A percentile compares a stretch with the other conserved stretches of the same genome.
These are phyloP conservation scores for Podotricha telesiphe DNA, from an alignment of 2,888 invertebrate species.

Conservation along the genomic window DNA sequence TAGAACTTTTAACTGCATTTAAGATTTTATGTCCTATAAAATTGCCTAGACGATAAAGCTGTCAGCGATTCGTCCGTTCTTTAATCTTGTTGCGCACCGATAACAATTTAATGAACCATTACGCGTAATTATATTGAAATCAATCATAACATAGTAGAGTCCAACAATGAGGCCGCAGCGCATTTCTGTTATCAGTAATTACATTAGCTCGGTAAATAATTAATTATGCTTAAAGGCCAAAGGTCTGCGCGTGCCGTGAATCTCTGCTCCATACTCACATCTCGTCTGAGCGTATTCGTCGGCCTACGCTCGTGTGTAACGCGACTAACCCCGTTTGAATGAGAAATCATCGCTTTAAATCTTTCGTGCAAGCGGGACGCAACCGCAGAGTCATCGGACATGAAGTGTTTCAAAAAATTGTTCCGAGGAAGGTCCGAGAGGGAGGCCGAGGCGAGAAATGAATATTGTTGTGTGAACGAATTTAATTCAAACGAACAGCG, in stretches of 20 bases:
- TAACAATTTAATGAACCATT: slow-evolving; percentile 51
- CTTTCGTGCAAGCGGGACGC: slow-evolving; percentile 85
- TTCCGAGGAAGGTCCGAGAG: slow-evolving; percentile 82
- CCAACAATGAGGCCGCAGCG: slow-evolving; percentile 68
- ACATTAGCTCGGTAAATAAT: slow-evolving; percentile 73
- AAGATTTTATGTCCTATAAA: slow-evolving; percentile 33
- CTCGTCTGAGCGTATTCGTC: slow-evolving; percentile 56
- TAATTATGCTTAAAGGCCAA: slow-evolving; percentile 73
- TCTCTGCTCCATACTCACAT: slow-evolving; percentile 50
- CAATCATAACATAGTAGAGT: slow-evolving; percentile 63
- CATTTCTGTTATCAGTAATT: slow-evolving; percentile 66
- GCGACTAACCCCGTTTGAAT: slow-evolving; percentile 68
- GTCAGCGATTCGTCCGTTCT: slow-evolving; percentile 18
- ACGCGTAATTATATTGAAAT: slow-evolving; percentile 60
- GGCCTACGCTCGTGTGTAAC: slow-evolving; percentile 50
- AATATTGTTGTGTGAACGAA: slow-evolving; percentile 50
- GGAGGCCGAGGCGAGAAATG: slow-evolving; percentile 55
- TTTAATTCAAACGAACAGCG: slow-evolving; percentile 46
- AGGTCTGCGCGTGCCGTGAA: slow-evolving; percentile 76
- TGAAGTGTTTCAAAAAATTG: slow-evolving; percentile 87
- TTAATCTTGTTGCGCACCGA: slow-evolving; percentile 48
- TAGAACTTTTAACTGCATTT: slow-evolving; percentile 30
- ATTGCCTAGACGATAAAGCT: slow-evolving; percentile 31
- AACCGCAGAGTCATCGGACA: slow-evolving; percentile 84
- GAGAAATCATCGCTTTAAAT: slow-evolving; percentile 85